Conservation (phyloP, 2,797 vertebrate species). For the Rhinichthys osculus region DNA sequence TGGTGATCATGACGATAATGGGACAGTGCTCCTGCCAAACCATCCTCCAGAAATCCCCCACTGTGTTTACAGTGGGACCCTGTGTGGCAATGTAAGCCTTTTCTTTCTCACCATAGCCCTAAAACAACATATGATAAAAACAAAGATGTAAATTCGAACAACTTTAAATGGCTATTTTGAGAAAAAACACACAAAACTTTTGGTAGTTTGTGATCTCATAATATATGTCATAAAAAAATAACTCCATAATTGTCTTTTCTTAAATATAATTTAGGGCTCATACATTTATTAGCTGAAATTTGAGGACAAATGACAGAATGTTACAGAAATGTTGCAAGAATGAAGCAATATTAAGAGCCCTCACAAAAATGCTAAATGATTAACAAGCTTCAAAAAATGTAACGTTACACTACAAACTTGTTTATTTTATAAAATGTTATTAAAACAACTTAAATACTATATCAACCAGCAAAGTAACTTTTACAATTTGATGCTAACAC, state of each 20-base stretch:
- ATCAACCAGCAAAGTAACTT: slow-evolving; percentile 4
- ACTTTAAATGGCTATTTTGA: neutral
- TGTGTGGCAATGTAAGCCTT: slow-evolving; percentile 96
- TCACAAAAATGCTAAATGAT: neutral
- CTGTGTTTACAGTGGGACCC: slow-evolving; percentile 97
- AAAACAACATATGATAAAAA: slow-evolving; percentile 44
- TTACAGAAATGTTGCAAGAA: neutral
- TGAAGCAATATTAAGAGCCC: neutral
- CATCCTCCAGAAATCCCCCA: slow-evolving; percentile 99
- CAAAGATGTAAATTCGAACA: neutral
- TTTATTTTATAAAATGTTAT: neutral
- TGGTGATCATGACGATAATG: slow-evolving; percentile 99
- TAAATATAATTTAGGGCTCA: neutral
- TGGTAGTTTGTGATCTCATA: neutral
- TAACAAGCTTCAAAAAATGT: neutral
- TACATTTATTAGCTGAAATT: neutral
- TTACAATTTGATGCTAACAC: neutral
- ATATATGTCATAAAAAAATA: neutral
- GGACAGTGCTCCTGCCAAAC: slow-evolving; percentile 94
- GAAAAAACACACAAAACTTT: neutral
- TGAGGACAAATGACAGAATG: neutral
- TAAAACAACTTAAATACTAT: neutral
- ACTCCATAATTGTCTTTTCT: neutral
- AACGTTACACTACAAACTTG: neutral
- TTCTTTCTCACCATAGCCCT: slow-evolving; percentile 94